These are phyloP conservation scores for Setipinna tenuifilis DNA, from an alignment of 2,797 vertebrate genomes.

Conservation along the genomic window DNA sequence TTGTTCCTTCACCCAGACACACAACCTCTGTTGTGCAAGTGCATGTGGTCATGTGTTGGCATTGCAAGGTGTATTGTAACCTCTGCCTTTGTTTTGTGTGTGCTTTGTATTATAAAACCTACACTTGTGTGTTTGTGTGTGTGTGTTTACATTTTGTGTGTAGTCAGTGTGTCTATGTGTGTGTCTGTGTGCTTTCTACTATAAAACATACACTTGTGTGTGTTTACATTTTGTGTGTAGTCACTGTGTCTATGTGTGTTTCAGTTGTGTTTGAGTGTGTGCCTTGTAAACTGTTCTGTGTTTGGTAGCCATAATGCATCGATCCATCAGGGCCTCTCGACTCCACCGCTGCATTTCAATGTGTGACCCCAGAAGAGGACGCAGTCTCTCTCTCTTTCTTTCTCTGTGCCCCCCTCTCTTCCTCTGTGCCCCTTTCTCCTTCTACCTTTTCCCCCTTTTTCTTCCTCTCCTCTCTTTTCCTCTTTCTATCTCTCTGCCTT, in stretches of 20 bases:
- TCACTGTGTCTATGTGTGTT: not conserved
- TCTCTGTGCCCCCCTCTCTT: not conserved
- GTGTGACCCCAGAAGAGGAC: not conserved
- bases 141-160: not conserved
- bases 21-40: not conserved
- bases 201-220: too few relatives aligned
- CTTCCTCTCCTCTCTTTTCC: not conserved
- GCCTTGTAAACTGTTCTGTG: not conserved
- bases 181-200: not conserved
- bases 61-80: not conserved
- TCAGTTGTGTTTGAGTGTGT: not conserved
- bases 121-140: not conserved
- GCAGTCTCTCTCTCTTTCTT: not conserved
- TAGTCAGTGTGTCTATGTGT: not conserved
- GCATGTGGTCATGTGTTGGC: not conserved
- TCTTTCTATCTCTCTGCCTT: not conserved
- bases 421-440: not conserved
- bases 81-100: not conserved
- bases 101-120: not conserved
- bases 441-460: not conserved
- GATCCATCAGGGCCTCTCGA: not conserved
- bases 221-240: too few relatives aligned
- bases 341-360: slow-evolving; percentile 5
- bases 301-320: not conserved
- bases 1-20: not conserved